These are phyloP conservation scores for Catagonus wagneri DNA, from an alignment of 2,113 vertebrate genomes.

Conservation along the genomic window DNA sequence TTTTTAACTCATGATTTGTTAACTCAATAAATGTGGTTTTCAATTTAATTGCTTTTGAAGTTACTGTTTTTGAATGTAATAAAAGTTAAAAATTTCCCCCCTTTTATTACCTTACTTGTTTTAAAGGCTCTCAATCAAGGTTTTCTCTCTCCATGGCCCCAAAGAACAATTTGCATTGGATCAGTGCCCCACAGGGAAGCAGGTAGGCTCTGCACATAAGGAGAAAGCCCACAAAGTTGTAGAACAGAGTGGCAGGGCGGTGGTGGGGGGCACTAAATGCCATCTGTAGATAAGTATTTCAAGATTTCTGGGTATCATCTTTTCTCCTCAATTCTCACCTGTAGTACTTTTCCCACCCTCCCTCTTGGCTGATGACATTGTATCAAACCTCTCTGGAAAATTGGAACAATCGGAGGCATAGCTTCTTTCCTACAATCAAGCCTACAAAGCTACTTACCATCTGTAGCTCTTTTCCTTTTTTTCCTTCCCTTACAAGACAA, in stretches of 20 bases:
- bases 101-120: conserved; percentile 60
- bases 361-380: not conserved
- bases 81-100: not conserved
- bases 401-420: not conserved
- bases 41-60: conserved; percentile 71
- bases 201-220: not conserved
- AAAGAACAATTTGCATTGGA: not conserved
- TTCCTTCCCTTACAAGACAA: not conserved
- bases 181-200: not conserved
- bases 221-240: not conserved
- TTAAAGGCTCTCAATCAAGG: conserved; percentile 57
- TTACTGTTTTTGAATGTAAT: conserved; percentile 66
- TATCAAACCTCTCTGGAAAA: not conserved
- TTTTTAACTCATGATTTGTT: conserved; percentile 75
- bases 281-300: not conserved
- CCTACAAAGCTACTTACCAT: not conserved
- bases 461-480: not conserved
- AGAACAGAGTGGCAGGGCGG: not conserved
- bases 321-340: not conserved
- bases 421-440: not conserved
- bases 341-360: not conserved
- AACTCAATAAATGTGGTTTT: conserved; percentile 75
- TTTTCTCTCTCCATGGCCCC: not conserved
- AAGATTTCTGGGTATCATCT: not conserved
- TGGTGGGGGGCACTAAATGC: not conserved